A percentile compares a stretch with the other conserved stretches of the same genome.
Evolutionary conservation across 1,140 invertebrate species (phyloP).

Genomic region (Rhopalosiphum padi): DNA sequence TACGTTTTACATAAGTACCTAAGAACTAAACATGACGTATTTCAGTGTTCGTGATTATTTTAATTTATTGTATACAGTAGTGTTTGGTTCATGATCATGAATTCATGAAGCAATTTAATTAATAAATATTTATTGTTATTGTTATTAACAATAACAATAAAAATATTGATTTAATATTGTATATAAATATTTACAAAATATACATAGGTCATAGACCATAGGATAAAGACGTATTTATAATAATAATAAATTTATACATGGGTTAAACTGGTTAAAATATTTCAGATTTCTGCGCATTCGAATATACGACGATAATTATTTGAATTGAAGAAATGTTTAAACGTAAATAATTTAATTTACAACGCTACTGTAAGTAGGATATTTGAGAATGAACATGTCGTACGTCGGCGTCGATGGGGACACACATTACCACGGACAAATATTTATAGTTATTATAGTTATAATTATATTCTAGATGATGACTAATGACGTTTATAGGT

Average conservation of each 20-base stretch:
- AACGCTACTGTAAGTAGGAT: neutral
- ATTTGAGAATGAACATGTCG: neutral
- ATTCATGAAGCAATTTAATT: neutral
- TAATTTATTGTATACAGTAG: neutral
- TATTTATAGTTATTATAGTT: neutral
- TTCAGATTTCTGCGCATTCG: neutral
- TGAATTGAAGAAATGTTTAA: neutral
- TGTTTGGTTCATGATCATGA: neutral
- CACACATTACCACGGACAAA: neutral
- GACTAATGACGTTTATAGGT: neutral
- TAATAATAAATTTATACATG: too few species aligned
- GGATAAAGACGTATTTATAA: neutral
- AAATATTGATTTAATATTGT: too few species aligned
- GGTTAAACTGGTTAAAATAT: neutral
- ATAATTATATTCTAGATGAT: neutral
- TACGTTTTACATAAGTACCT: neutral
- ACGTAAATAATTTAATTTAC: neutral
- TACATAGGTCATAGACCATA: neutral
- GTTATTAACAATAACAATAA: neutral
- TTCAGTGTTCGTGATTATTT: neutral
- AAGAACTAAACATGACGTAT: neutral
- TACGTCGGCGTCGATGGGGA: neutral
- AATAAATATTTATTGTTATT: neutral
- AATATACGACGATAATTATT: neutral
- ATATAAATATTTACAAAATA: neutral